Conservation (phyloP, 2,797 vertebrate genomes). For the Salmo trutta region DNA sequence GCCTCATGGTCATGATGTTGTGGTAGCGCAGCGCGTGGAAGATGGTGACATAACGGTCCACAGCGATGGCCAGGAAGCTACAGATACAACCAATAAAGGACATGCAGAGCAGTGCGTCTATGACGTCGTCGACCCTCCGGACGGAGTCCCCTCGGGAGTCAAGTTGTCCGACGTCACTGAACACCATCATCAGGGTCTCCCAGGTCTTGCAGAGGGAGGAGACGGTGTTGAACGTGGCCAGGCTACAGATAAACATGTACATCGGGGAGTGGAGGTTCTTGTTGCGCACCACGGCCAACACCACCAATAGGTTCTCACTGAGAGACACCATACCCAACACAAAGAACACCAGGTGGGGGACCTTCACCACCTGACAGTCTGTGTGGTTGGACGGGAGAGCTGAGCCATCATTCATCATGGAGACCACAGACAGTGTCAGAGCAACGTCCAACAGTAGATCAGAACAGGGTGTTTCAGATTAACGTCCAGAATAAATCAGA, state of each 20-base stretch:
- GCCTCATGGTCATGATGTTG: constrained; percentile 87
- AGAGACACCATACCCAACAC: constrained; percentile 81
- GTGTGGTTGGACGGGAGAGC: constrained; percentile 47
- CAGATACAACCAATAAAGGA: constrained; percentile 91
- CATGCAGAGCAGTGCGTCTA: constrained; percentile 89
- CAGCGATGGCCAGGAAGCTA: constrained; percentile 89
- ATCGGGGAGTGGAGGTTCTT: constrained; percentile 93
- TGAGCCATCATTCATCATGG: constrained; percentile 45
- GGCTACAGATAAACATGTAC: constrained; percentile 95
- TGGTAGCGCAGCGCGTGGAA: constrained; percentile 92
- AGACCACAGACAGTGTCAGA: background rate
- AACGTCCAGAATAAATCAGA: too few species aligned
- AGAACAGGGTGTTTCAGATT: too few species aligned
- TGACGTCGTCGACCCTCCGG: constrained; percentile 83
- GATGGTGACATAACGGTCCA: constrained; percentile 94
- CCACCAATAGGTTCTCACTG: constrained; percentile 88
- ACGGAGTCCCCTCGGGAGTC: constrained; percentile 73
- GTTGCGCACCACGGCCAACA: constrained; percentile 85
- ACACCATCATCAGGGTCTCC: constrained; percentile 86
- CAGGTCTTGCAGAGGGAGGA: constrained; percentile 88
- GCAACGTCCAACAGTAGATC: too few species aligned
- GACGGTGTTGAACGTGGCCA: constrained; percentile 92
- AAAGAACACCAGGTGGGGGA: constrained; percentile 88
- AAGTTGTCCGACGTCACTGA: constrained; percentile 81
- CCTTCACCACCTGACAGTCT: constrained; percentile 81